phyloP scores from a whole-genome alignment of 2,113 vertebrate species.

The Chamaea fasciata region DNA sequence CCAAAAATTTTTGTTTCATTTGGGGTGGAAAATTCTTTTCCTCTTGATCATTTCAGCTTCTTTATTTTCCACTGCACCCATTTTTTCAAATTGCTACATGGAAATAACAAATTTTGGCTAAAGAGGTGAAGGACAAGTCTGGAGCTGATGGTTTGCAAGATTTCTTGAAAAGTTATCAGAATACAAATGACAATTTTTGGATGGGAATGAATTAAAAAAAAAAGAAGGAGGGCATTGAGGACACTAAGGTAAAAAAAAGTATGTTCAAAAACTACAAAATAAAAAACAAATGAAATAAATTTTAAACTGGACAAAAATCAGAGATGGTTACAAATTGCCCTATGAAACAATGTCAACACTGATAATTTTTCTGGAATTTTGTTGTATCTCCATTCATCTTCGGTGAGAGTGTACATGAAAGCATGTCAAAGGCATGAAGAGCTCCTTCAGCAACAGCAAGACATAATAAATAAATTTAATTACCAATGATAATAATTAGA shows the following conservation, averaged over 20 bases:
- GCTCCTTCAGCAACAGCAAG: slow-evolving; percentile 7
- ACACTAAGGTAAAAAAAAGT: background rate
- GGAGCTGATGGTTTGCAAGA: background rate
- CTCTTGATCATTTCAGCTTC: background rate
- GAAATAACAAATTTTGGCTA: background rate
- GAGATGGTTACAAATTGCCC: background rate
- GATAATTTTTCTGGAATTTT: background rate
- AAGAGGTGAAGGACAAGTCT: background rate
- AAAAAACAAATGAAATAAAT: background rate
- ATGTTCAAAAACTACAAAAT: background rate
- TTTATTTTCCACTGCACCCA: background rate
- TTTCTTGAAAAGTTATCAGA: background rate
- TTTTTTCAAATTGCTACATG: background rate
- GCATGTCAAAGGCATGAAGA: background rate
- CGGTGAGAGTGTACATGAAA: background rate
- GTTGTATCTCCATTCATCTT: background rate
- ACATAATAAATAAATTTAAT: slow-evolving; percentile 47
- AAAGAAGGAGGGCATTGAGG: background rate
- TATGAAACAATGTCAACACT: background rate
- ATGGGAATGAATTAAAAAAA: background rate
- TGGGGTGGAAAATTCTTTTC: background rate
- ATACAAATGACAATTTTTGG: background rate
- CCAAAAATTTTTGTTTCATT: background rate
- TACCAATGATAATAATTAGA: slow-evolving; percentile 49
- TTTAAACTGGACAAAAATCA: background rate